These are phyloP conservation scores for Channallabes apus DNA, from an alignment of 2,797 vertebrate genomes.

Conservation along the genomic window DNA sequence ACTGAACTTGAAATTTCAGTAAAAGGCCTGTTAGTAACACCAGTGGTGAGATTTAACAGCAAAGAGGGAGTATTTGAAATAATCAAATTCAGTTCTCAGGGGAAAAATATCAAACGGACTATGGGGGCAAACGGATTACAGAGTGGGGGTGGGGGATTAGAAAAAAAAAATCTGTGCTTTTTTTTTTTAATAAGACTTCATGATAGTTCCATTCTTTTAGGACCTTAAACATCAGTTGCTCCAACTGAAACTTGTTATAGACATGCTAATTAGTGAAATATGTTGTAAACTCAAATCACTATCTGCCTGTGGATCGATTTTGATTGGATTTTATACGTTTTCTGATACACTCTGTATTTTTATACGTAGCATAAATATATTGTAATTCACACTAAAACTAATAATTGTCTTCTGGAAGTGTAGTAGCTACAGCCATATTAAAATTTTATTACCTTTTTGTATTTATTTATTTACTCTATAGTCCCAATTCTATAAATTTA, in stretches of 20 bases:
- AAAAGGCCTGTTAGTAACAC: neutral
- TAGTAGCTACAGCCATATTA: neutral
- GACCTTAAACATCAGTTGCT: neutral
- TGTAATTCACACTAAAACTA: neutral
- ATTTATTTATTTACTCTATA: neutral
- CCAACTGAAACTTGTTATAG: conserved; percentile 9
- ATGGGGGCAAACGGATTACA: neutral
- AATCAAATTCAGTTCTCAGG: conserved; percentile 38
- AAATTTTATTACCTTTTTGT: neutral
- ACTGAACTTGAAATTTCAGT: neutral
- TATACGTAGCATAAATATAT: neutral
- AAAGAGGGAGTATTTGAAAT: conserved; percentile 1
- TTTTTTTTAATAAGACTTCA: conserved; percentile 3
- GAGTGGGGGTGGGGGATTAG: conserved; percentile 15
- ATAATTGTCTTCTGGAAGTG: neutral
- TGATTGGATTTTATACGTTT: neutral
- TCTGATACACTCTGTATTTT: neutral
- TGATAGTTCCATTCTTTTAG: neutral
- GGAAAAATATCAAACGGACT: conserved; percentile 16
- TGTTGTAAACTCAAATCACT: neutral
- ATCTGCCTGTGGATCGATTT: neutral
- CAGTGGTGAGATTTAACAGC: neutral
- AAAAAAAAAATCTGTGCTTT: conserved; percentile 6
- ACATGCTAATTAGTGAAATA: neutral
- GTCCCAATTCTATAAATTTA: neutral